These are phyloP conservation scores for Caretta caretta DNA, from an alignment of 2,113 vertebrate genomes.

Conservation along the genomic window DNA sequence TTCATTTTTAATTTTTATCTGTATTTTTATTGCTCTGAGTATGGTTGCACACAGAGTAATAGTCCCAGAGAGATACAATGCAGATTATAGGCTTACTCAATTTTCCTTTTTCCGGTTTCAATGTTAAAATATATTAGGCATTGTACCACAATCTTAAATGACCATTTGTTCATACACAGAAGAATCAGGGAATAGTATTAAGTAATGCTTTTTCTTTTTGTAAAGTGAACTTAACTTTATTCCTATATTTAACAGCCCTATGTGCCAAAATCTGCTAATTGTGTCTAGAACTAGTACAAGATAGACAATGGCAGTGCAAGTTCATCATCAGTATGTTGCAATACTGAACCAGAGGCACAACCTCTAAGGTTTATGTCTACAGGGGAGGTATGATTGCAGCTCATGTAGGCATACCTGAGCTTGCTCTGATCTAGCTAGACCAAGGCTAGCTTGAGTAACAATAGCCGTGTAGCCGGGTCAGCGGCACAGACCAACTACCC, in stretches of 20 bases:
- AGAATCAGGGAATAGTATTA: background rate
- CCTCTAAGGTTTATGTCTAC: background rate
- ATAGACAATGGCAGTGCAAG: background rate
- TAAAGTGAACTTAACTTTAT: background rate
- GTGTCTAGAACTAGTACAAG: background rate
- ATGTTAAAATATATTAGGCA: background rate
- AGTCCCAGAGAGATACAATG: background rate
- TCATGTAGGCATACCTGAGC: no score
- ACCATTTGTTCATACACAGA: background rate
- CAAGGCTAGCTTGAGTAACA: background rate
- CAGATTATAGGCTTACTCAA: conserved; percentile 23
- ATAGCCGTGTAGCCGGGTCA: background rate
- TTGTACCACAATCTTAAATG: background rate
- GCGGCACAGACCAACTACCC: background rate
- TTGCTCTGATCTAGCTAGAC: no score
- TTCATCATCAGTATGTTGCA: background rate
- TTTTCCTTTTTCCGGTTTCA: conserved; percentile 9
- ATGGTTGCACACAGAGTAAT: background rate
- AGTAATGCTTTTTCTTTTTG: background rate
- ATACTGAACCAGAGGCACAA: background rate
- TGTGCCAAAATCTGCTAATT: background rate
- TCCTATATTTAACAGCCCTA: background rate
- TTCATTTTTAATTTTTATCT: background rate
- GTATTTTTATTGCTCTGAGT: background rate
- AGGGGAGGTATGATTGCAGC: background rate